Base-by-base conservation (phyloP, 1,140 invertebrate genomes). In the Samia ricini region DNA sequence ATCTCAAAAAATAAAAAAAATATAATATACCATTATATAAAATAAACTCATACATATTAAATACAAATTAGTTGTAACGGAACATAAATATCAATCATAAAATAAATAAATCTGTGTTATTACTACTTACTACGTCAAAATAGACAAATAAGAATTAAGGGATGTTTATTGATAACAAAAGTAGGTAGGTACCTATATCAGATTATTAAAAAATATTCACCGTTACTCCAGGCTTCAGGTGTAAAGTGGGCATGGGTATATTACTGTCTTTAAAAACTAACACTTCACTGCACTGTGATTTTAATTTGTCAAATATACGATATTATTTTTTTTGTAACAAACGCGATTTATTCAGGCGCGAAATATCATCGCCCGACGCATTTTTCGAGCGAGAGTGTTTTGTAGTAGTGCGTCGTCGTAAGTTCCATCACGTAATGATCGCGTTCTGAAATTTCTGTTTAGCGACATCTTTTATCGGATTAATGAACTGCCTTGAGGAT, bases 221-320 rank as follows among this genome's bases (percentile, higher is more conserved):
- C 86, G 88, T 89, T 33, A 90, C 81, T 82, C 88, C 88, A 56
- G 89, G 87, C 61, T 91, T 90, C 57, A 91, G 81, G 63, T 91
- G 84, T 84, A 91, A 65, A 48, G 89, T 81, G 60, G 89, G 89
- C 89, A 91, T 91, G 70, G 70, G 78, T 81, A 70, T 65, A 71
- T 71, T 65, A 72, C 57, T 68, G 26, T 63, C 68, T 57, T 66
- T 59, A 68, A 54, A n/a, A 63, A 72, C 68, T 64, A 66, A 56
- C 79, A 85, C 81, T 79, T 75, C 78, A 87, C 81, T 76, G 71
- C 71, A 74, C 76, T 79, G 76, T 71, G 58, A 76, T 57, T 50
- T 59, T 48, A 50, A 57, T 72, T 74, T 56, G 55, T 54, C 61
- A 61, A 72, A 76, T 67, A 64, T 12, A 15, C 33, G 33, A 15